A percentile compares a stretch with the other conserved stretches of the same genome.
Conservation (phyloP, 2,888 invertebrate genomes). For the Nineta flava region DNA sequence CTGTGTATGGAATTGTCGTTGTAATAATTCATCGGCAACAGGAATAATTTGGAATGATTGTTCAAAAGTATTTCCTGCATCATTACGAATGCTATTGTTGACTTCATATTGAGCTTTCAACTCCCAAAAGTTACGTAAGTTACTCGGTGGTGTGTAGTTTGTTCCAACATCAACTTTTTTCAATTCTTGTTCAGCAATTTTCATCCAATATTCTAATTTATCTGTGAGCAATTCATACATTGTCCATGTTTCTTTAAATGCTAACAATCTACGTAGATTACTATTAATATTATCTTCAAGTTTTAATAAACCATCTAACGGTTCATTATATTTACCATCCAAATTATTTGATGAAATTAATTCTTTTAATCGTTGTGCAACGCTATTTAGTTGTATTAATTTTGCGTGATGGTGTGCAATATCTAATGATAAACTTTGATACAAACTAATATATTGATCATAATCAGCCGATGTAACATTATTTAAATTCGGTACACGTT, state of each 20-base stretch:
- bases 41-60: constrained; percentile 63
- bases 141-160: constrained; percentile 43
- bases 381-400: constrained; percentile 52
- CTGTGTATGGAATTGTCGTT: constrained; percentile 61
- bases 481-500: constrained; percentile 65
- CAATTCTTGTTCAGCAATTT: constrained; percentile 54
- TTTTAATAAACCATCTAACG: constrained; percentile 52
- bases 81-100: constrained; percentile 58
- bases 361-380: constrained; percentile 57
- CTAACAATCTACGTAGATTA: constrained; percentile 50
- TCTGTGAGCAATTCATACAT: constrained; percentile 57
- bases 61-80: constrained; percentile 57
- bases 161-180: constrained; percentile 44
- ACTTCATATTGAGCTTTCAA: constrained; percentile 76
- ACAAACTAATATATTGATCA: constrained; percentile 68
- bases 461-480: constrained; percentile 71
- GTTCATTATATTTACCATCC: constrained; percentile 55
- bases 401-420: constrained; percentile 67
- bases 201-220: constrained; percentile 62
- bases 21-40: constrained; percentile 69
- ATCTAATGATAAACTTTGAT: constrained; percentile 64
- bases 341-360: constrained; percentile 59
- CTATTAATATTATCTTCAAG: constrained; percentile 62
- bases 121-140: constrained; percentile 77
- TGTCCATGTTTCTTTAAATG: constrained; percentile 65